A percentile compares a stretch with the other conserved stretches of the same genome.
Conservation (phyloP, 2,888 invertebrate genomes). For the Orgyia antiqua region DNA sequence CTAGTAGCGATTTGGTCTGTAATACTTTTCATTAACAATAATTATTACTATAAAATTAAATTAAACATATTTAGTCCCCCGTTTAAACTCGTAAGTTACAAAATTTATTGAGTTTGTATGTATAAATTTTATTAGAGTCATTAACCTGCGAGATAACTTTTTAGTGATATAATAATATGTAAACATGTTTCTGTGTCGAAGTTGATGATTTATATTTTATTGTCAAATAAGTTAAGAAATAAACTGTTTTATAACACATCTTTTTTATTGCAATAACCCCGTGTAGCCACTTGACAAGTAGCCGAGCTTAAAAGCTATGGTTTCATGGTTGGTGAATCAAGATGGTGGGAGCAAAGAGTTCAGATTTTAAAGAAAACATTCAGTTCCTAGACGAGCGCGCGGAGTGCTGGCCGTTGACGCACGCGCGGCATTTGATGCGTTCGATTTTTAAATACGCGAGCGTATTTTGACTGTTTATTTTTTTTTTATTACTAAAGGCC, state of each 20-base stretch:
- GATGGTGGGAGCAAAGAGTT: constrained; percentile 25
- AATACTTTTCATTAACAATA: too few species aligned
- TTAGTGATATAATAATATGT: constrained; percentile 14
- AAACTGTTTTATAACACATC: constrained; percentile 17
- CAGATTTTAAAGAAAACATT: constrained; percentile 43
- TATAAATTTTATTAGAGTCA: too few species aligned
- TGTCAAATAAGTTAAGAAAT: constrained; percentile 23
- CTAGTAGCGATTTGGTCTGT: too few species aligned
- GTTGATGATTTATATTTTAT: constrained; percentile 12
- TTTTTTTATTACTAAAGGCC: too few species aligned
- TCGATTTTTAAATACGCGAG: constrained; percentile 35
- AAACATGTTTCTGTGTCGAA: constrained; percentile 5
- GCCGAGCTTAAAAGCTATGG: constrained; percentile 18
- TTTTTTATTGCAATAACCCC: constrained; percentile 1
- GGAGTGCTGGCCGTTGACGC: constrained; percentile 32
- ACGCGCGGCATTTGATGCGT: constrained; percentile 21
- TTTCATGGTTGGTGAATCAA: constrained; percentile 13
- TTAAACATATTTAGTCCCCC: too few species aligned
- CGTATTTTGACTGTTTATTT: constrained; percentile 35
- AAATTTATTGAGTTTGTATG: too few species aligned
- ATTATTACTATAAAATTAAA: too few species aligned
- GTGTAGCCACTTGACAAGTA: constrained; percentile 17
- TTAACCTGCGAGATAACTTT: constrained; percentile 3
- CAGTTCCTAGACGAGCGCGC: constrained; percentile 58
- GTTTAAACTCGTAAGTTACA: too few species aligned